A percentile compares a stretch with the other conserved stretches of the same genome.
phyloP scores from a whole-genome alignment of 2,797 vertebrate genomes.

The Argyrosomus regius region DNA sequence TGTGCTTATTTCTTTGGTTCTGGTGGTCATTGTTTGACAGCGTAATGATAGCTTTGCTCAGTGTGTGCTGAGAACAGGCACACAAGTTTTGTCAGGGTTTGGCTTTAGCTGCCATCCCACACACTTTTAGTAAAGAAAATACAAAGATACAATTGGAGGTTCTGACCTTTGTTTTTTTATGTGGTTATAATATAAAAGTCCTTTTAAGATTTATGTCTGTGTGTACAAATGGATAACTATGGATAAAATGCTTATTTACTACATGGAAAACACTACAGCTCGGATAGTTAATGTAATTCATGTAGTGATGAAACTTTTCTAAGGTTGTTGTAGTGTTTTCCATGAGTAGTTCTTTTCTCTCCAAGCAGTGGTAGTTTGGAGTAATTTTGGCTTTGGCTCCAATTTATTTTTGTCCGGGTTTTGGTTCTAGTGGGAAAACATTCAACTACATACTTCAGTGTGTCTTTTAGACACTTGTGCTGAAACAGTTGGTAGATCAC shows the following conservation, averaged over 20 bases:
- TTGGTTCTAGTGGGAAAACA: slow-evolving; percentile 6
- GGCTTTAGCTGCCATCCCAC: slow-evolving; percentile 32
- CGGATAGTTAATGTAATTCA: neutral
- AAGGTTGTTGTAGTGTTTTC: slow-evolving; percentile 23
- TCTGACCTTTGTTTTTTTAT: slow-evolving; percentile 18
- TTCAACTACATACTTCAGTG: neutral
- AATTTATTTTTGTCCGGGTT: slow-evolving; percentile 41
- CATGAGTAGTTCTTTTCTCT: slow-evolving; percentile 5
- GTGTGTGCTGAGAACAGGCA: slow-evolving; percentile 39
- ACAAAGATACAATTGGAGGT: slow-evolving; percentile 13
- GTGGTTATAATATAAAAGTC: neutral
- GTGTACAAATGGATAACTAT: neutral
- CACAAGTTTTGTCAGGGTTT: slow-evolving; percentile 31
- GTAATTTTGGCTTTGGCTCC: slow-evolving; percentile 49
- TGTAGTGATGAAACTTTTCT: slow-evolving; percentile 1
- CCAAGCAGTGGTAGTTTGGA: slow-evolving; percentile 3
- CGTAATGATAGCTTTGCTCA: slow-evolving; percentile 62
- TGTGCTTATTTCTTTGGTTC: slow-evolving; percentile 42
- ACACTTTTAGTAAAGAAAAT: slow-evolving; percentile 23
- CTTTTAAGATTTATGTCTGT: neutral
- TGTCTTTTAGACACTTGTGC: neutral
- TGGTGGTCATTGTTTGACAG: slow-evolving; percentile 58
- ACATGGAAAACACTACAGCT: neutral
- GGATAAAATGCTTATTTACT: neutral
- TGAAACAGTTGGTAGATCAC: neutral